These are phyloP conservation scores for Dastarcus helophoroides DNA, from an alignment of 2,888 invertebrate genomes.

Conservation along the genomic window DNA sequence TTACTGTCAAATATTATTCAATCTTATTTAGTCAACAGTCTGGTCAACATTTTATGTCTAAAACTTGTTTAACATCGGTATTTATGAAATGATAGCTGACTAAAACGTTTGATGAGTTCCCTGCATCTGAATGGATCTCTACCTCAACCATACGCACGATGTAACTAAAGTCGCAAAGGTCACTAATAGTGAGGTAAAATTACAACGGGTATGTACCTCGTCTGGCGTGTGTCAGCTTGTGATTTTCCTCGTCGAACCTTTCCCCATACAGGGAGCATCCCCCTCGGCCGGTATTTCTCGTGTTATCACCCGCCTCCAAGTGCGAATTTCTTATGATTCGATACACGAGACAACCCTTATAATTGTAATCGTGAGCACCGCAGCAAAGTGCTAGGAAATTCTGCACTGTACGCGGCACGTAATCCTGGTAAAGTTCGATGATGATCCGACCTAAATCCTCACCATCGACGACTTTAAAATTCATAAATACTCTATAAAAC, in stretches of 20 bases:
- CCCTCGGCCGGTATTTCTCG: conserved; percentile 39
- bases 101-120: too few relatives aligned
- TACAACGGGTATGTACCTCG: too few relatives aligned
- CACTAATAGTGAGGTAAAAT: too few relatives aligned
- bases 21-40: too few relatives aligned
- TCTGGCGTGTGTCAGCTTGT: conserved; percentile 35
- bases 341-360: conserved; percentile 34
- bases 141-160: too few relatives aligned
- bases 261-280: conserved; percentile 41
- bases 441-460: conserved; percentile 30
- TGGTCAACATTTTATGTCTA: too few relatives aligned
- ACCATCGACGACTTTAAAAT: conserved; percentile 30
- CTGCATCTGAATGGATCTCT: too few relatives aligned
- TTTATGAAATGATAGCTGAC: too few relatives aligned
- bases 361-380: conserved; percentile 24
- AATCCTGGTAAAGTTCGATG: conserved; percentile 34
- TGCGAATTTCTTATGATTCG: conserved; percentile 38
- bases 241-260: conserved; percentile 38
- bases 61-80: too few relatives aligned
- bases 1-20: too few relatives aligned
- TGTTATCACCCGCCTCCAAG: conserved; percentile 45
- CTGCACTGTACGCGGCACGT: conserved; percentile 32
- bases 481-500: too few relatives aligned
- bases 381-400: conserved; percentile 34
- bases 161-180: too few relatives aligned